Evolutionary conservation across 2,113 vertebrate genomes (phyloP), one percentile per base, ranked within the genome.

Genomic region (Mobula birostris): DNA sequence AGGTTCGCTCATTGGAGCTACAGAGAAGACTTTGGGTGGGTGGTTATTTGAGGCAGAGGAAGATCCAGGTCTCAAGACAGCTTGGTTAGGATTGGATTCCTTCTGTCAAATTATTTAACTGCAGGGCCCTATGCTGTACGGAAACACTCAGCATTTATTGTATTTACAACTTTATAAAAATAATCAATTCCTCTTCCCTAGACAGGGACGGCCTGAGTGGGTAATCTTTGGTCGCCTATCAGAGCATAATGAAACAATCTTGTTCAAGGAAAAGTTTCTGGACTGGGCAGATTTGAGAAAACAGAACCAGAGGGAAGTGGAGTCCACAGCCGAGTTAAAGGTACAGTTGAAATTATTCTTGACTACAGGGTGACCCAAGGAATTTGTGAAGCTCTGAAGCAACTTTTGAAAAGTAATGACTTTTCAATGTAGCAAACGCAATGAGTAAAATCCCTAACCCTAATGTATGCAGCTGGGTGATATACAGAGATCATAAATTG

Each of bases 181-280:
- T 17, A 32, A 56, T 77, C 2, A 48, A 70, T 94, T 76, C 94
- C 87, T 15, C 7, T 72, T 29, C 95, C 36, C 6, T 70, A 98
- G 97, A 95, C 96, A 94, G 76, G 97, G 97, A 0, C 96, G 97
- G n/a, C 97, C 97, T 72, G 74, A 76, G 95, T 98, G 97, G 97
- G 96, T 96, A 12, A 94, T 97, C 94, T 97, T 97, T 19, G 96
- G 96, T n/a, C 95, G 96, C 58, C 56, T 98, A 70, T 95, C 96
- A 0, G 95, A 97, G 94, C 87, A 95, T 94, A 95, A 94, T 0
- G 96, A 98, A 95, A 97, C 97, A 0, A 78, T 94, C 87, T 96
- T 98, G 94, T 98, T 98, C 96, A 96, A 95, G 94, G 96, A 96
- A 94, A 98, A 97, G 96, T 97, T 98, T 66, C 94, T 95, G 90